Evolutionary conservation across 1,140 invertebrate genomes (phyloP).

Genomic region (Sitobion miscanthi): DNA sequence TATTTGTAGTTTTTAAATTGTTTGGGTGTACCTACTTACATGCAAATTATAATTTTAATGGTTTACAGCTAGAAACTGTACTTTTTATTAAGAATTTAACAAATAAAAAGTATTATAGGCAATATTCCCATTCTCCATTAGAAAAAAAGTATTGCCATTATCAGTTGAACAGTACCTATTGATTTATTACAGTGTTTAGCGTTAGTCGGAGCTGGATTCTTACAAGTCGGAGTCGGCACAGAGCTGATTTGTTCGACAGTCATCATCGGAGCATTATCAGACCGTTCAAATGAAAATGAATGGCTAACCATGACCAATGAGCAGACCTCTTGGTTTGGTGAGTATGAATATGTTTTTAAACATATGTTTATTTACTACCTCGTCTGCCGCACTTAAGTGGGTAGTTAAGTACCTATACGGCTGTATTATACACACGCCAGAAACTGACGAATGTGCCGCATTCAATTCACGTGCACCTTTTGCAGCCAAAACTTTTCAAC

Average conservation of each 20-base stretch:
- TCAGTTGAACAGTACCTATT: background rate
- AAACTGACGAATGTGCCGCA: background rate
- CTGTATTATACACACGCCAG: too few species aligned
- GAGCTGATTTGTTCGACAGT: slow-evolving; percentile 17
- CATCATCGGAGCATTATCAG: slow-evolving; percentile 14
- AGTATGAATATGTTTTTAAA: background rate
- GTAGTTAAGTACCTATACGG: too few species aligned
- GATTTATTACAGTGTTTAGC: slow-evolving; percentile 34
- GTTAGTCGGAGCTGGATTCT: slow-evolving; percentile 30
- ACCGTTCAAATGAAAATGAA: background rate
- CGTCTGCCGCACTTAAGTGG: too few species aligned
- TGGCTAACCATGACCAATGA: background rate
- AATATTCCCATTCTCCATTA: background rate
- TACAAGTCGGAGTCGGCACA: slow-evolving; percentile 40
- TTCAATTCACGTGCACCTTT: too few species aligned
- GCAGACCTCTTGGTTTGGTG: slow-evolving; percentile 39
- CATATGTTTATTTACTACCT: too few species aligned
- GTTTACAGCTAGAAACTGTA: background rate
- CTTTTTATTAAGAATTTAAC: background rate
- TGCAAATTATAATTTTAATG: background rate
- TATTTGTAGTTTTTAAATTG: background rate
- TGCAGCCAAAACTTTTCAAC: too few species aligned
- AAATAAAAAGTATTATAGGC: background rate
- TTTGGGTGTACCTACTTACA: background rate
- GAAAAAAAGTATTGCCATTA: background rate